Conservation (phyloP, 2,113 vertebrate genomes). For the Rafetus swinhoei region DNA sequence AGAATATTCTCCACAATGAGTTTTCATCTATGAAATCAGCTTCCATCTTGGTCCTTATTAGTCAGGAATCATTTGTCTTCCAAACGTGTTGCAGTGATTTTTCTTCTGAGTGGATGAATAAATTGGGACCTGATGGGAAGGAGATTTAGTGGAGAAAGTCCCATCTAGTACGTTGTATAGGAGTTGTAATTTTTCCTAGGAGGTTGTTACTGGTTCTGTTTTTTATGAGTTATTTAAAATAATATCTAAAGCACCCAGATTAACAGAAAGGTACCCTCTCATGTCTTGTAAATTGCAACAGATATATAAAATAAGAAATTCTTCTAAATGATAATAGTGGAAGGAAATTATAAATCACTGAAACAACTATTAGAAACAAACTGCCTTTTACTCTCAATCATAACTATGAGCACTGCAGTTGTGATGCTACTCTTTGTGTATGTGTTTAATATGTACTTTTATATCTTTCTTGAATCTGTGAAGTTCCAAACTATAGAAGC, state of each 20-base stretch:
- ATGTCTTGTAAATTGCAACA: not conserved
- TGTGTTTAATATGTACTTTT: not conserved
- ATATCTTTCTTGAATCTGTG: not conserved
- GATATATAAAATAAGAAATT: not conserved
- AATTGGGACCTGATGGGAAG: not conserved
- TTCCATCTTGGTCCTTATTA: not conserved
- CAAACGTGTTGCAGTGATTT: not conserved
- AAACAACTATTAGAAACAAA: not conserved
- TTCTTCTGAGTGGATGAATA: not conserved
- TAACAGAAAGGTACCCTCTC: not conserved
- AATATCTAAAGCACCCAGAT: not conserved
- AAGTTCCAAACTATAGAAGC: not conserved
- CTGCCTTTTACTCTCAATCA: not conserved
- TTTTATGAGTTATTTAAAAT: not conserved
- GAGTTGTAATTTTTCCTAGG: not conserved
- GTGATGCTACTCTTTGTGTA: not conserved
- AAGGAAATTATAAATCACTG: not conserved
- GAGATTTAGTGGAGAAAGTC: not conserved
- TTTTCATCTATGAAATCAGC: not conserved
- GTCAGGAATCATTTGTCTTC: not conserved
- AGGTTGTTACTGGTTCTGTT: not conserved
- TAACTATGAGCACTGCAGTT: not conserved
- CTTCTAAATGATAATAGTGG: not conserved
- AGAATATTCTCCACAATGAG: not conserved
- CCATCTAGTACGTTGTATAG: not conserved